Conservation (phyloP, 2,888 invertebrate species). For the Polia nebulosa region DNA sequence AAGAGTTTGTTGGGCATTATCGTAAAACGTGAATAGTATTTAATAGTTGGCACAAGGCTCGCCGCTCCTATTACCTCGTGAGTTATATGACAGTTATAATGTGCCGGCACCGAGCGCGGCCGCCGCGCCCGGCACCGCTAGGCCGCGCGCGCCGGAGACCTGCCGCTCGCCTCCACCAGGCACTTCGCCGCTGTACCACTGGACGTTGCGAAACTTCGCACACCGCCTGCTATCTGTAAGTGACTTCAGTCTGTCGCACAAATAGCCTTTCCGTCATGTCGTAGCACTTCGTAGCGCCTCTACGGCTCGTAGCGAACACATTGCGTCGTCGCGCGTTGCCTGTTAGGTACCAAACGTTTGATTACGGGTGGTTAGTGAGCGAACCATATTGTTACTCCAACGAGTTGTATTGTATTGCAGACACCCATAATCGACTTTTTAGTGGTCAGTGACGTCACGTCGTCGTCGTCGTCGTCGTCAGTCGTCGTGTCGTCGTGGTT, state of each 20-base stretch:
- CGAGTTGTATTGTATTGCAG: slow-evolving; percentile 6
- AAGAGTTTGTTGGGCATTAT: slow-evolving; percentile 88
- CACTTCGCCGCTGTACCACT: not conserved
- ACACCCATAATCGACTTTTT: slow-evolving; percentile 7
- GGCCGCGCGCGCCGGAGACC: slow-evolving; percentile 21
- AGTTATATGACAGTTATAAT: slow-evolving; percentile 87
- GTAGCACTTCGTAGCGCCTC: slow-evolving; percentile 29
- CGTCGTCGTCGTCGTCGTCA: too few relatives aligned
- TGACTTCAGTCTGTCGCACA: not conserved
- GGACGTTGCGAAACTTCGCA: not conserved
- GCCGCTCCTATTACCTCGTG: slow-evolving; percentile 87
- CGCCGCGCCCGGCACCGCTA: slow-evolving; percentile 32
- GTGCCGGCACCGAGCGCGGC: slow-evolving; percentile 64
- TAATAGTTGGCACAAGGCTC: slow-evolving; percentile 88
- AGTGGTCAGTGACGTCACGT: slow-evolving; percentile 34
- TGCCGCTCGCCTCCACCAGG: slow-evolving; percentile 13
- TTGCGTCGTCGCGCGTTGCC: too few relatives aligned
- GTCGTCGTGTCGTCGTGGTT: too few relatives aligned
- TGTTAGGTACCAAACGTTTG: slow-evolving; percentile 4
- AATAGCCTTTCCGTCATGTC: not conserved
- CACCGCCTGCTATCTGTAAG: not conserved
- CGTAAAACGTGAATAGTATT: slow-evolving; percentile 88
- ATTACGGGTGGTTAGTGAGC: not conserved
- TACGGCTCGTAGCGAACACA: not conserved
- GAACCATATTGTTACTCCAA: slow-evolving; percentile 6